Conservation (phyloP, 2,888 invertebrate genomes). For the Tiliacea citrago region DNA sequence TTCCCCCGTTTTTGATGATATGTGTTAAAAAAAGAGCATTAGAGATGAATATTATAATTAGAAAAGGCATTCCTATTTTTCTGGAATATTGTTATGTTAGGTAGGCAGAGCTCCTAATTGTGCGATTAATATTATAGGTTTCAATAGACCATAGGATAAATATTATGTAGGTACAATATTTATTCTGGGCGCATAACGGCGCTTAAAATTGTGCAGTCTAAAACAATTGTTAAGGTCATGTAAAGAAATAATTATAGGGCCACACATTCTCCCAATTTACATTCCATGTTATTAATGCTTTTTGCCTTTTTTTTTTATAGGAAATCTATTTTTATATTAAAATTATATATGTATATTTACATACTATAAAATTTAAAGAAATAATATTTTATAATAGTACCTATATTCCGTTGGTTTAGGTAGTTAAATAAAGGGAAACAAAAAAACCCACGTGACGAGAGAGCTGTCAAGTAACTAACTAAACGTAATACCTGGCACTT, state of each 20-base stretch:
- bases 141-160: not conserved
- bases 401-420: no score
- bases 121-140: constrained; percentile 7
- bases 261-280: constrained; percentile 43
- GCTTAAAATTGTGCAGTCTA: not conserved
- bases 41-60: not conserved
- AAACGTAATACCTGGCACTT: no score
- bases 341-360: not conserved
- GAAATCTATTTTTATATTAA: not conserved
- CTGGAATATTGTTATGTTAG: constrained; percentile 48
- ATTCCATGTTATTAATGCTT: constrained; percentile 46
- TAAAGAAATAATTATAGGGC: not conserved
- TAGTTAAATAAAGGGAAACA: no score
- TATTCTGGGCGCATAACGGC: not conserved
- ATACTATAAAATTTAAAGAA: not conserved
- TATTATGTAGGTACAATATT: not conserved
- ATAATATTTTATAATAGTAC: not conserved
- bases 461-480: no score
- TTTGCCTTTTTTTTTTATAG: constrained; percentile 31
- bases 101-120: constrained; percentile 6
- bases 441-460: no score
- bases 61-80: constrained; percentile 15
- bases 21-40: constrained; percentile 14
- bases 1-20: not conserved
- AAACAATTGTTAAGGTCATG: not conserved